Conservation (phyloP, 1,140 invertebrate species). For the Notospermus geniculatus region DNA sequence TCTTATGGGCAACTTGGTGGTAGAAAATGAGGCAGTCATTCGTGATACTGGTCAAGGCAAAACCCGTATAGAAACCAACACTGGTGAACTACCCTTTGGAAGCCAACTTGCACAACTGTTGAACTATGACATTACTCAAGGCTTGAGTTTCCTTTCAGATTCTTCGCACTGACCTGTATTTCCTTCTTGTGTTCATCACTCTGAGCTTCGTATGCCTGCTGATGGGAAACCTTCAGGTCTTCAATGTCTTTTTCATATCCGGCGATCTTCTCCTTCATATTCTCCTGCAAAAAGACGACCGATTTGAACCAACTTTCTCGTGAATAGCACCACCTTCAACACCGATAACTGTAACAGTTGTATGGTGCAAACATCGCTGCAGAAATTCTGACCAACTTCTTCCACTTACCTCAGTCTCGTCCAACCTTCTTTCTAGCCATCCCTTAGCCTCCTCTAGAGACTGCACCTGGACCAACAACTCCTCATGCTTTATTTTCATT, state of each 20-base stretch:
- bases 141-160: too few species aligned
- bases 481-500: conserved; percentile 32
- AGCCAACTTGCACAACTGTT: too few species aligned
- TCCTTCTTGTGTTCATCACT: conserved; percentile 19
- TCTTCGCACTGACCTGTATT: conserved; percentile 11
- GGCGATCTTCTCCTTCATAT: conserved; percentile 23
- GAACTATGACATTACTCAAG: too few species aligned
- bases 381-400: not conserved
- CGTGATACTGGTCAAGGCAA: too few species aligned
- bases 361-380: too few species aligned
- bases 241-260: conserved; percentile 28
- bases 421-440: conserved; percentile 46
- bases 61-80: too few species aligned
- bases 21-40: too few species aligned
- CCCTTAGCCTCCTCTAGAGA: conserved; percentile 45
- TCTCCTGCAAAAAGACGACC: conserved; percentile 18
- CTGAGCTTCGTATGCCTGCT: conserved; percentile 21
- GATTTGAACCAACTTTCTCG: too few species aligned
- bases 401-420: conserved; percentile 43
- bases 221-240: conserved; percentile 19
- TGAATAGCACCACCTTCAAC: too few species aligned
- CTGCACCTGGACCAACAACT: conserved; percentile 33
- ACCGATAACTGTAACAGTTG: too few species aligned
- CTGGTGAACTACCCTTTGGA: too few species aligned
- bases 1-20: too few species aligned